Conservation (phyloP, 92 coral and sea anemone genomes). For the Ricordea florida region DNA sequence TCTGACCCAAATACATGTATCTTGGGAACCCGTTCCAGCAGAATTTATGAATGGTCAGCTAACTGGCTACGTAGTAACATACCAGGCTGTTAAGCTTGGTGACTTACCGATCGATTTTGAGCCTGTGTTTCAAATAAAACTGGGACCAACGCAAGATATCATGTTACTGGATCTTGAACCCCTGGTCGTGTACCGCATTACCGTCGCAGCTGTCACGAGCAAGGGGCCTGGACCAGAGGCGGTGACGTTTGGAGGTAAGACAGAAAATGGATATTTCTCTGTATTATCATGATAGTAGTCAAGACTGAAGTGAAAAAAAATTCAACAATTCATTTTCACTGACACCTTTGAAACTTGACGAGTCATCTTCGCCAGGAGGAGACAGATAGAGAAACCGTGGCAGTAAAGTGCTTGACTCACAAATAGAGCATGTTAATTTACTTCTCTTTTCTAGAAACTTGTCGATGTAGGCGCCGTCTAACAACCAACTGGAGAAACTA, state of each 20-base stretch:
- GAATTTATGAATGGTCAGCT: slow-evolving; percentile 62
- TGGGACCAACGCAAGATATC: slow-evolving; percentile 6
- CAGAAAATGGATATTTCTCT: too few species aligned
- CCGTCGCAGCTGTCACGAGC: slow-evolving; percentile 40
- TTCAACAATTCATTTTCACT: too few species aligned
- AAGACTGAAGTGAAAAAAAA: too few species aligned
- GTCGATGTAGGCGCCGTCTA: slow-evolving; percentile 49
- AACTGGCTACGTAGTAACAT: slow-evolving; percentile 65
- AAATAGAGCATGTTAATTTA: background rate
- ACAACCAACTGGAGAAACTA: slow-evolving; percentile 66
- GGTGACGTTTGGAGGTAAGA: slow-evolving; percentile 54
- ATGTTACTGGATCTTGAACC: slow-evolving; percentile 26
- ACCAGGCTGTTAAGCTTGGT: slow-evolving; percentile 36
- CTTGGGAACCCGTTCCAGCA: slow-evolving; percentile 76
- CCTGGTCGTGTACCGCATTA: slow-evolving; percentile 35
- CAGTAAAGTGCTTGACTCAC: background rate
- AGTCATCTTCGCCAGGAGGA: too few species aligned
- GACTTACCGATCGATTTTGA: slow-evolving; percentile 23
- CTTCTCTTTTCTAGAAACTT: slow-evolving; percentile 43
- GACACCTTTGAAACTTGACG: background rate
- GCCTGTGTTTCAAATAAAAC: background rate
- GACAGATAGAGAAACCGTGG: too few species aligned
- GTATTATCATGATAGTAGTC: too few species aligned
- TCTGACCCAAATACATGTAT: slow-evolving; percentile 36
- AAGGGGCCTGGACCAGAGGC: slow-evolving; percentile 50